Evolutionary conservation across 1,140 invertebrate species (phyloP), one percentile per base, ranked within the genome.

Genomic region (Drosophila kikkawai): DNA sequence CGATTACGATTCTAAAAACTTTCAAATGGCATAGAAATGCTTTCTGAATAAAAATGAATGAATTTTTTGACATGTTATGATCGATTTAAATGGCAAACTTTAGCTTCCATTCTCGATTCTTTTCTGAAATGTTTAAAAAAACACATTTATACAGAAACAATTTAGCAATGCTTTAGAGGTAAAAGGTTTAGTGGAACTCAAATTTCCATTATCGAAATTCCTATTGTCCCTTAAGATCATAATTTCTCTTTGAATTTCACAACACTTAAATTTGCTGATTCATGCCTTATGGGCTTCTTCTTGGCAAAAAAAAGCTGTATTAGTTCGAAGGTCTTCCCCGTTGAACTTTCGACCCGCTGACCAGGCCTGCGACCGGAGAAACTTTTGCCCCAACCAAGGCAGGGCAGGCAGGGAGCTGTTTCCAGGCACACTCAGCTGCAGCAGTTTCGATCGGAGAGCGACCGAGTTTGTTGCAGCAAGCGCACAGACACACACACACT

Each of bases 291-390:
- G 44, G 64, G 64, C 34, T 66, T 11, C 45, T 45, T 36, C 48
- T 67, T 42, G 47, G 39, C 34, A 22, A 51, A 50, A 70, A 66
- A 68, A 68, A 55, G 64, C 64, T 70, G 69, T n/a, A 56, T 56
- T 56, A 39, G 53, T 57, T 58, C 55, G 69, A 55, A 65, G 57
- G 57, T 69, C 60, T 74, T 50, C 41, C 51, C 58, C 42, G 51
- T 53, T 84, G 66, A 84, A 80, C 81, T 84, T 80, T 80, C 58
- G 81, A 80, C 73, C 69, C 75, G 69, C 47, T 82, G 61, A 73
- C 75, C 45, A 50, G 69, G 56, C 42, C 22, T 22, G 53, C 36
- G 36, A 45, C 67, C 67, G 42, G 41, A 51, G 78, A 64, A 58
- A 85, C 75, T 79, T 68, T 67, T 71, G 55, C 67, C 69, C 64